These are phyloP conservation scores for Synchiropus splendidus DNA, from an alignment of 2,113 vertebrate species.

Conservation along the genomic window DNA sequence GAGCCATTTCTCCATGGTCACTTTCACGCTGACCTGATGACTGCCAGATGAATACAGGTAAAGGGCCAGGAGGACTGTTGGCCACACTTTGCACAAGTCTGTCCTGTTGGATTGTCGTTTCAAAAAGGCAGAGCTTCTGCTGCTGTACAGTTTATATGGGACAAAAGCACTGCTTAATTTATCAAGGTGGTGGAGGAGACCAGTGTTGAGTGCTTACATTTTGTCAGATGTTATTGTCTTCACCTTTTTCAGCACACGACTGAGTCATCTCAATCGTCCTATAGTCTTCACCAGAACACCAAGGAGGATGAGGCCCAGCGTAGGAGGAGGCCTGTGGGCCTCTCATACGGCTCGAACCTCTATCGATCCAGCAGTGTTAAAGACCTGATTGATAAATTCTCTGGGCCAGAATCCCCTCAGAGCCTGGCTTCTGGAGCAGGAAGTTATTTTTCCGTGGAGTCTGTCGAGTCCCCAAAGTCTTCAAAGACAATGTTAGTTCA, in stretches of 20 bases:
- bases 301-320: slow-evolving; percentile 19
- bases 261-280: slow-evolving; percentile 6
- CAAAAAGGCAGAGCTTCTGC: not conserved
- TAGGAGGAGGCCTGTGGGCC: slow-evolving; percentile 5
- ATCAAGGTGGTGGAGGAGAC: no score
- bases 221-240: slow-evolving; percentile 34
- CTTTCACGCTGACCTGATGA: no score
- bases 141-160: no score
- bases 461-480: not conserved
- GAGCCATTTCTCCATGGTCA: no score
- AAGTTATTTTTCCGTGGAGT: slow-evolving; percentile 4
- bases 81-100: no score
- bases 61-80: no score
- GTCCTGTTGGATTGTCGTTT: no score
- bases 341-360: slow-evolving; percentile 19
- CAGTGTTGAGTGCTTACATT: not conserved
- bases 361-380: slow-evolving; percentile 48
- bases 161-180: no score
- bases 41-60: no score
- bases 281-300: slow-evolving; percentile 7
- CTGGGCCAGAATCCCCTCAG: slow-evolving; percentile 19
- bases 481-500: not conserved
- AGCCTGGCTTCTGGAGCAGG: slow-evolving; percentile 3
- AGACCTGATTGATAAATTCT: slow-evolving; percentile 61
- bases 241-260: slow-evolving; percentile 31